Evolutionary conservation across 2,113 vertebrate species (phyloP), one percentile per base, ranked within the genome.

Genomic region (Amblyopsis rosae): DNA sequence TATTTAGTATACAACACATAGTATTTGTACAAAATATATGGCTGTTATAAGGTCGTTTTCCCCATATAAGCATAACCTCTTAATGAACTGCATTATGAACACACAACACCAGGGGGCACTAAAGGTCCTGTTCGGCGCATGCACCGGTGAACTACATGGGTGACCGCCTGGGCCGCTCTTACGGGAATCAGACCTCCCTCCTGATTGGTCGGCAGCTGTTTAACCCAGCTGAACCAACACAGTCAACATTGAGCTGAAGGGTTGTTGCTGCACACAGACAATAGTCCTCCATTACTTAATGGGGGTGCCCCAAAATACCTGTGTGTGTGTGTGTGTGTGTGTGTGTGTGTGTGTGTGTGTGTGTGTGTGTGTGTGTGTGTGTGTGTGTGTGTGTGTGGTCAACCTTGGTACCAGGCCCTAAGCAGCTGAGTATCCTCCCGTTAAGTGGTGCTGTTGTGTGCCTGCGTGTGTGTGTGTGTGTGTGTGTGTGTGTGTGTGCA

Each of bases 211-310:
- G 69, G 79, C 86, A 26, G 32, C 9, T 35, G 86, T 89, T 89
- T 85, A 87, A 78, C 80, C 62, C 72, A 76, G 62, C 82, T 74
- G 78, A 69, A 83, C 69, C n/a, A n/a, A n/a, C n/a, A n/a, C n/a
- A n/a, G n/a, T n/a, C n/a, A n/a, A n/a, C n/a, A n/a, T n/a, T n/a
- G n/a, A 76, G 62, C 82, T 74, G 78, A 69, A 83, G 67, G 71
- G 19, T 68, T 76, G 76, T 88, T 89, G 74, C 74, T 84, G 81
- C 81, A 82, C 72, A 78, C 62, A 62, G 77, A 89, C 85, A 87
- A 85, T 71, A 72, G 77, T 72, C 70, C 76, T 76, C 85, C 77
- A 76, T 86, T 85, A 80, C 87, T 79, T 79, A 69, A 82, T 19
- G 19, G 1, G 19, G 19, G 19, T 19, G 19, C 19, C 19, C 19